phyloP scores from a whole-genome alignment of 2,797 vertebrate species.

The Capromys pilorides region DNA sequence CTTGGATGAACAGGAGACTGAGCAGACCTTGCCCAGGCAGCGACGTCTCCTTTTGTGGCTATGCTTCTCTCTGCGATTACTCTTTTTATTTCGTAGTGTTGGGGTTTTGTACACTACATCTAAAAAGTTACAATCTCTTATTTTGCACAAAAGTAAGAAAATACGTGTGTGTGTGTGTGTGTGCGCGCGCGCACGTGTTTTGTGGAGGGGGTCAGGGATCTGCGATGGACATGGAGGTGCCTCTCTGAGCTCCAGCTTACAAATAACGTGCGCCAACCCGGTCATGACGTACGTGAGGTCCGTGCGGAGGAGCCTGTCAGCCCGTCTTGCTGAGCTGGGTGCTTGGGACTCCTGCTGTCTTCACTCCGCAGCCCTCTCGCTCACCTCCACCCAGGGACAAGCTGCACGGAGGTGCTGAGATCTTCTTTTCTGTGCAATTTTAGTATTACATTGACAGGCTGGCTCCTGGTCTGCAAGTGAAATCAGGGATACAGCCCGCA shows the following conservation, averaged over 20 bases:
- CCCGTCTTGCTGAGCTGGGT: slow-evolving; percentile 45
- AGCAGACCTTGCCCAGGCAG: background rate
- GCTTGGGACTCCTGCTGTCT: background rate
- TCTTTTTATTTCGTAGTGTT: slow-evolving; percentile 15
- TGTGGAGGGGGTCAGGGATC: background rate
- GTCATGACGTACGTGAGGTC: slow-evolving; percentile 44
- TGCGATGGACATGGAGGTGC: slow-evolving; percentile 64
- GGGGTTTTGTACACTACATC: slow-evolving; percentile 68
- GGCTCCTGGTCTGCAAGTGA: slow-evolving; percentile 56
- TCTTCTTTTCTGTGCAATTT: background rate
- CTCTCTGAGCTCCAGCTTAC: slow-evolving; percentile 78
- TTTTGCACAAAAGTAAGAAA: slow-evolving; percentile 63
- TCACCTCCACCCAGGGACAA: slow-evolving; percentile 10
- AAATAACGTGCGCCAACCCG: slow-evolving; percentile 69
- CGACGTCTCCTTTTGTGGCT: background rate
- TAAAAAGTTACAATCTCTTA: slow-evolving; percentile 65
- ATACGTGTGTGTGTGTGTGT: background rate
- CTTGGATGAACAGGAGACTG: background rate
- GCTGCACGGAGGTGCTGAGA: slow-evolving; percentile 4
- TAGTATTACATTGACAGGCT: slow-evolving; percentile 55
- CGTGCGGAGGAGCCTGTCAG: slow-evolving; percentile 58
- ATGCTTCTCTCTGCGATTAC: background rate
- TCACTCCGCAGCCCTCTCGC: background rate
- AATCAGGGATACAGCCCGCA: slow-evolving; percentile 52
- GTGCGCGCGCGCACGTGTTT: background rate